A percentile compares a stretch with the other conserved stretches of the same genome.
phyloP scores from a whole-genome alignment of 2,888 invertebrate species.

The Rhynchonema sp. region DNA sequence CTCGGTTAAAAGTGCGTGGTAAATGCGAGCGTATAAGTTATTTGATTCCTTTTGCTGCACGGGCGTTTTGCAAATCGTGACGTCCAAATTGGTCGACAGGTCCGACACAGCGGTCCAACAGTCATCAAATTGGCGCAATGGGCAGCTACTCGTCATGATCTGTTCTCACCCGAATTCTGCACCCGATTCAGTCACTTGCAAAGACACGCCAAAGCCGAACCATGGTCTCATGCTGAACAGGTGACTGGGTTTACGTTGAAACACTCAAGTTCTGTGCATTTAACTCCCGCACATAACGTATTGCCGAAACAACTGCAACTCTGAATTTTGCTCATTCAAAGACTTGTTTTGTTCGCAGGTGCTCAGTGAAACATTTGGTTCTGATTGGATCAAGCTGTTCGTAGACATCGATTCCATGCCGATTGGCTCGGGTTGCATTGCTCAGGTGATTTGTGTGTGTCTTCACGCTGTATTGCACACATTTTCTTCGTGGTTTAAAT shows the following conservation, averaged over 20 bases:
- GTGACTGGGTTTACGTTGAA: no score
- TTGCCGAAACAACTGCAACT: slow-evolving; percentile 12
- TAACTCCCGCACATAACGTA: background rate
- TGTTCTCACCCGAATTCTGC: slow-evolving; percentile 35
- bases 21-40: no score
- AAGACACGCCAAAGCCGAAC: slow-evolving; percentile 26
- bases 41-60: no score
- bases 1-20: no score
- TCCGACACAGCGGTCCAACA: slow-evolving; percentile 32
- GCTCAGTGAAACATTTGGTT: slow-evolving; percentile 25
- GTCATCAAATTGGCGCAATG: slow-evolving; percentile 36
- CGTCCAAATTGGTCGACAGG: no score
- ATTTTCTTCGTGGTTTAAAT: no score
- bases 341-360: no score
- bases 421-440: slow-evolving; percentile 39
- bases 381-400: slow-evolving; percentile 29
- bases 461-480: no score
- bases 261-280: no score
- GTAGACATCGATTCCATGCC: slow-evolving; percentile 29
- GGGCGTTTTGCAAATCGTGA: no score
- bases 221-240: slow-evolving; percentile 30
- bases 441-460: no score
- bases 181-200: slow-evolving; percentile 29
- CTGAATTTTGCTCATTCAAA: no score
- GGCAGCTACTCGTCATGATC: slow-evolving; percentile 35